phyloP scores from a whole-genome alignment of 1,140 invertebrate species.

The Trissolcus basalis region DNA sequence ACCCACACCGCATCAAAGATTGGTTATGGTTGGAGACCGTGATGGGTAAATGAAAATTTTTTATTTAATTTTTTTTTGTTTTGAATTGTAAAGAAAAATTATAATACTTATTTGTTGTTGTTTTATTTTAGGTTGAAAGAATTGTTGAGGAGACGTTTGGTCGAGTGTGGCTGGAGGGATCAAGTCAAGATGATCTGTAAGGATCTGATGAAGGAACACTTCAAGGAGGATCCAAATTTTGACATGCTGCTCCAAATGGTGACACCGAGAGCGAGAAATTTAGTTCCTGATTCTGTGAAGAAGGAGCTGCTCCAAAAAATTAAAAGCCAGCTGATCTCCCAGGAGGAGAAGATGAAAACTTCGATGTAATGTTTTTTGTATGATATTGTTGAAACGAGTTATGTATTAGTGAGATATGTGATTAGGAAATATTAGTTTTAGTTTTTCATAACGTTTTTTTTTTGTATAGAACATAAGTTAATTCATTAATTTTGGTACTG shows the following conservation, averaged over 20 bases:
- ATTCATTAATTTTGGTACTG: too few species aligned
- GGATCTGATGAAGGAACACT: slow-evolving; percentile 86
- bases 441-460: too few species aligned
- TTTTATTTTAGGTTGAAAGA: slow-evolving; percentile 83
- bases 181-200: slow-evolving; percentile 89
- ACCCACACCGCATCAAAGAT: slow-evolving; percentile 69
- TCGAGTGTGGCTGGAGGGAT: slow-evolving; percentile 94
- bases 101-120: neutral
- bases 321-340: slow-evolving; percentile 31
- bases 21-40: slow-evolving; percentile 73
- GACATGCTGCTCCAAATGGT: slow-evolving; percentile 88
- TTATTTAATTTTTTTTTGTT: too few species aligned
- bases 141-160: slow-evolving; percentile 85
- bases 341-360: slow-evolving; percentile 44
- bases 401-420: too few species aligned
- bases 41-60: slow-evolving; percentile 63
- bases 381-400: too few species aligned
- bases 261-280: slow-evolving; percentile 86
- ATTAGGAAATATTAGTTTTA: too few species aligned
- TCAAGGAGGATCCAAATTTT: slow-evolving; percentile 84
- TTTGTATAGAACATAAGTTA: too few species aligned
- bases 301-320: slow-evolving; percentile 80
- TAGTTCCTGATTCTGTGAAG: slow-evolving; percentile 92
- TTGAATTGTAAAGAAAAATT: too few species aligned
- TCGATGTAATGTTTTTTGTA: neutral